These are phyloP conservation scores for Sigmodon hispidus DNA, from an alignment of 2,113 vertebrate genomes.

Conservation along the genomic window DNA sequence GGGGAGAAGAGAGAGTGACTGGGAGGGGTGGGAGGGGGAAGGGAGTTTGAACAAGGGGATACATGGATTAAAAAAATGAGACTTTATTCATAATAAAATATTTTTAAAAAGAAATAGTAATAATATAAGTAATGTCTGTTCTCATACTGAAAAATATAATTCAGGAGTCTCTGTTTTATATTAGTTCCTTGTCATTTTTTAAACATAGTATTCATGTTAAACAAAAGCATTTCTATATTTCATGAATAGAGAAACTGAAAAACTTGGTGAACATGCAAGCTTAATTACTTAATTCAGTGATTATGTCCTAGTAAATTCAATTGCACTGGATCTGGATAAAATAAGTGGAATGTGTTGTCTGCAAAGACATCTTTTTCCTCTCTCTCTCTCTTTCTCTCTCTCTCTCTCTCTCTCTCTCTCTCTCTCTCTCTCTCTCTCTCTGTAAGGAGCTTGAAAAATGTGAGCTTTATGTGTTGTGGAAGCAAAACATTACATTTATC, in stretches of 20 bases:
- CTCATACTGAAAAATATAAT: not conserved
- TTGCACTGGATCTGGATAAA: not conserved
- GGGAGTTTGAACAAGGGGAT: too few species aligned
- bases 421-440: not conserved
- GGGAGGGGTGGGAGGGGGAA: too few species aligned
- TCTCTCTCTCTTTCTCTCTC: not conserved
- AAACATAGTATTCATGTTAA: conserved; percentile 21
- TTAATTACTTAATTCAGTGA: conserved; percentile 35
- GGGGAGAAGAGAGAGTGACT: too few species aligned
- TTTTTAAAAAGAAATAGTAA: not conserved
- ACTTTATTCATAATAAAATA: too few species aligned
- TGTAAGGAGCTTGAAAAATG: conserved; percentile 17
- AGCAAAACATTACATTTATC: accelerated
- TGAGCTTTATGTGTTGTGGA: not conserved
- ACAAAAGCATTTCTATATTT: not conserved
- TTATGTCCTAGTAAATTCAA: not conserved
- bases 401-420: not conserved
- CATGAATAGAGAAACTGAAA: conserved; percentile 20
- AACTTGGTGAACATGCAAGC: not conserved
- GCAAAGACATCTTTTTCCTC: conserved; percentile 9
- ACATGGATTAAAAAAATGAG: too few species aligned
- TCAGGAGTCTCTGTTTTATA: not conserved
- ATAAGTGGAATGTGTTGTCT: conserved; percentile 13
- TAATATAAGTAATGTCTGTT: not conserved
- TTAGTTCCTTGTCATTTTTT: not conserved